A percentile compares a stretch with the other conserved stretches of the same genome.
Conservation (phyloP, 2,797 vertebrate genomes). For the Anolis apletophallus region DNA sequence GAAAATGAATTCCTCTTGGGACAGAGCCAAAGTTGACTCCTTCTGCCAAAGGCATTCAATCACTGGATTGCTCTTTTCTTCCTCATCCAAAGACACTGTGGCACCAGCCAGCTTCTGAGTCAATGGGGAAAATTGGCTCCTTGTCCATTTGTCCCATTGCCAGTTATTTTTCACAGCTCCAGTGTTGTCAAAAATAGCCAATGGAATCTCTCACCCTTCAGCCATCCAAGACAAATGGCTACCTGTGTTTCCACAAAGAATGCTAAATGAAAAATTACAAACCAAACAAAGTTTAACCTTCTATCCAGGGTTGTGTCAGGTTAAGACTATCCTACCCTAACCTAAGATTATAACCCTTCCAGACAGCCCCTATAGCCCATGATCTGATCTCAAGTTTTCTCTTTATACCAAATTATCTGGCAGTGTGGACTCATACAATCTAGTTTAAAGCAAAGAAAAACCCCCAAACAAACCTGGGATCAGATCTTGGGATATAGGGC, state of each 20-base stretch:
- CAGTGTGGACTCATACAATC: no score
- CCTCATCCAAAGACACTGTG: not conserved
- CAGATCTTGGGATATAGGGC: no score
- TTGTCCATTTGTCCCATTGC: not conserved
- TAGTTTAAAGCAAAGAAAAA: no score
- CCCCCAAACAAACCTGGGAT: no score
- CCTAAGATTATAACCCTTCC: no score
- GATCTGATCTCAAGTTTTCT: no score
- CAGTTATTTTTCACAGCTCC: not conserved
- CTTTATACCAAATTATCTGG: no score
- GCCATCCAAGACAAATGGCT: fast-evolving
- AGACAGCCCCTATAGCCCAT: no score
- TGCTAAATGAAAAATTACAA: not conserved
- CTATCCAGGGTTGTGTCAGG: not conserved
- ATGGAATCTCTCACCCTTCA: not conserved
- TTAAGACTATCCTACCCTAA: no score
- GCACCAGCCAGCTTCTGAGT: not conserved
- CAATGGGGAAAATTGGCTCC: not conserved
- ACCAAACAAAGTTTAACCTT: not conserved
- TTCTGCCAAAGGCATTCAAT: not conserved
- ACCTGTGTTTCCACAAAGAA: not conserved
- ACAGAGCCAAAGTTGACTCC: slow-evolving; percentile 22
- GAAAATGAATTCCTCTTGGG: slow-evolving; percentile 31
- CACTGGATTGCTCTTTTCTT: not conserved
- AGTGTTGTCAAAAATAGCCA: not conserved